These are phyloP conservation scores for Octopus sinensis DNA, from an alignment of 1,140 invertebrate species.

Conservation along the genomic window DNA sequence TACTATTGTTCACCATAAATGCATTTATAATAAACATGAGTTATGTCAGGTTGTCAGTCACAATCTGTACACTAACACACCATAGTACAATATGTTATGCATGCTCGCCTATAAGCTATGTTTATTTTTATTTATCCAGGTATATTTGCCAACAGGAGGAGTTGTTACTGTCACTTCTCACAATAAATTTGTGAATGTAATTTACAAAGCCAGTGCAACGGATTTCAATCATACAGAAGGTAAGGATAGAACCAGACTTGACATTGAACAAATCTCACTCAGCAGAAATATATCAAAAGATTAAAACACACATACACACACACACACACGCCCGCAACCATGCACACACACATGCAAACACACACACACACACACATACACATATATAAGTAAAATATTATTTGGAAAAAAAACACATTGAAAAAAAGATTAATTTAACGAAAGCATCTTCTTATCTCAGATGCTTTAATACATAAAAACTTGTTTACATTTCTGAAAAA, in stretches of 20 bases:
- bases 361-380: too few relatives aligned
- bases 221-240: slow-evolving; percentile 38
- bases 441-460: not conserved
- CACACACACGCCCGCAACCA: too few relatives aligned
- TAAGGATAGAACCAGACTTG: slow-evolving; percentile 3
- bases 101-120: not conserved
- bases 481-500: not conserved
- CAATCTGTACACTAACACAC: not conserved
- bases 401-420: too few relatives aligned
- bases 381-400: too few relatives aligned
- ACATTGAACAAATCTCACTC: too few relatives aligned
- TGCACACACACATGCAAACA: too few relatives aligned
- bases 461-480: not conserved
- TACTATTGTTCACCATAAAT: not conserved
- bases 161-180: slow-evolving; percentile 25
- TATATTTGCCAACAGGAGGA: slow-evolving; percentile 32
- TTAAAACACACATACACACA: too few relatives aligned
- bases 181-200: slow-evolving; percentile 28
- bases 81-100: not conserved
- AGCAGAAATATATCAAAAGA: too few relatives aligned
- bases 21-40: not conserved
- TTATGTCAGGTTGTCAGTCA: not conserved
- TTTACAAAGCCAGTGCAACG: slow-evolving; percentile 24
- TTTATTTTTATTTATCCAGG: slow-evolving; percentile 20
- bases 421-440: too few relatives aligned